These are phyloP conservation scores for Gadus chalcogrammus DNA, from an alignment of 2,113 vertebrate species.

Conservation along the genomic window DNA sequence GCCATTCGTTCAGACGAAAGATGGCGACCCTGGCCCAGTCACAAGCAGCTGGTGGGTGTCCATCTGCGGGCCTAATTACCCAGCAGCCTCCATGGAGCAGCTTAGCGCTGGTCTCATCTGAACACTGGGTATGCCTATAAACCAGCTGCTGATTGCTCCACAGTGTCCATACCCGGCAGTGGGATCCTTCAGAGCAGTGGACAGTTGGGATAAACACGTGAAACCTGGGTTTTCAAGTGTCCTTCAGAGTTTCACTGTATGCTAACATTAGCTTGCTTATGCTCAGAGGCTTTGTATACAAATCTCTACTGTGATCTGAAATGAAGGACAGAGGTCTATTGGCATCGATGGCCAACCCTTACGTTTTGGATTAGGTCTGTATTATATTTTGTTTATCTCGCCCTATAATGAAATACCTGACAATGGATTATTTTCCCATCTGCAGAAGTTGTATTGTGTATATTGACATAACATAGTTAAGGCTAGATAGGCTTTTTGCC, in stretches of 20 bases:
- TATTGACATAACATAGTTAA: no score
- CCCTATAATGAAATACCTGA: not conserved
- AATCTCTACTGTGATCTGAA: no score
- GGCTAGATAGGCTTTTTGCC: not conserved
- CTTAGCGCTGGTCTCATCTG: conserved; percentile 19
- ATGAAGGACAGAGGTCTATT: no score
- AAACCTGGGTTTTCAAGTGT: conserved; percentile 28
- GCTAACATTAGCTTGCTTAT: conserved; percentile 27
- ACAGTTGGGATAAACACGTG: conserved; percentile 27
- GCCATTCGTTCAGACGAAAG: conserved; percentile 34
- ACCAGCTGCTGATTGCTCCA: conserved; percentile 51
- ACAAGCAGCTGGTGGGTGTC: conserved; percentile 54
- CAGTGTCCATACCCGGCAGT: conserved; percentile 37
- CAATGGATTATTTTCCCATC: no score
- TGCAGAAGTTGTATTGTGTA: no score
- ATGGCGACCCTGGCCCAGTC: conserved; percentile 39
- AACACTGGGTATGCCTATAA: conserved; percentile 42
- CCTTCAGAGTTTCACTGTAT: no score
- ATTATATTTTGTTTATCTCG: not conserved
- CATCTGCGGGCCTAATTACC: conserved; percentile 57
- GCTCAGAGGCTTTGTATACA: conserved; percentile 11
- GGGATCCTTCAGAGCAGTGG: conserved; percentile 20
- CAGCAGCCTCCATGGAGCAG: conserved; percentile 48
- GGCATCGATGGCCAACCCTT: no score
- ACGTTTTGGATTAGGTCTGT: no score